Percentiles rank a stretch among this genome's conserved stretches.
phyloP scores from a whole-genome alignment of 2,888 invertebrate genomes.

The Eulithis testata region DNA sequence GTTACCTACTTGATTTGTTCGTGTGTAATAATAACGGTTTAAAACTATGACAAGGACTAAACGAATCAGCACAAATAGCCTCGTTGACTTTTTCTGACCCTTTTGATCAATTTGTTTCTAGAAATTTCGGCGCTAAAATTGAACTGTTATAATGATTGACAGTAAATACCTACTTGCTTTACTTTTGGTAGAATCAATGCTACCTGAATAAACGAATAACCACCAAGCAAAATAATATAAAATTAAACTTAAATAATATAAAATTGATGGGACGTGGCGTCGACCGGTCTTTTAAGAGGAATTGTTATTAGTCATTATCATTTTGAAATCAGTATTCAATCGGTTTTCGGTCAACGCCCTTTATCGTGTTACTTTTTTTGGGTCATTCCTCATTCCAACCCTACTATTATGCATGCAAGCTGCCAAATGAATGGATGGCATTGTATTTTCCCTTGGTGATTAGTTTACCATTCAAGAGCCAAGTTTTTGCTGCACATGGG shows the following conservation, averaged over 20 bases:
- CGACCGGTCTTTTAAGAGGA: neutral
- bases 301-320: slow-evolving; percentile 44
- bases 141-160: neutral
- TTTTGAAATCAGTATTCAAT: slow-evolving; percentile 39
- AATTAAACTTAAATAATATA: neutral
- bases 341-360: slow-evolving; percentile 44
- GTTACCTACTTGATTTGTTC: slow-evolving; percentile 19
- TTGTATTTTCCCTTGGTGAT: slow-evolving; percentile 23
- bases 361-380: slow-evolving; percentile 31
- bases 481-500: slow-evolving; percentile 42
- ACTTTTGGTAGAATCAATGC: neutral
- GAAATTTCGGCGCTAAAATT: slow-evolving; percentile 57
- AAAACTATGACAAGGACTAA: slow-evolving; percentile 38
- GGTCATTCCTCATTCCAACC: slow-evolving; percentile 9
- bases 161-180: neutral
- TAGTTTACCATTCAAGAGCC: slow-evolving; percentile 42
- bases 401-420: slow-evolving; percentile 11
- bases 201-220: neutral
- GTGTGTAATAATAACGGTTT: slow-evolving; percentile 35
- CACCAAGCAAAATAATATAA: neutral
- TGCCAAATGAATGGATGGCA: slow-evolving; percentile 38
- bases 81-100: slow-evolving; percentile 40
- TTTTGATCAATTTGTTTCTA: slow-evolving; percentile 43
- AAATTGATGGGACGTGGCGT: neutral
- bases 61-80: slow-evolving; percentile 34